phyloP scores from a whole-genome alignment of 2,888 invertebrate genomes.

The Latrodectus hesperus region DNA sequence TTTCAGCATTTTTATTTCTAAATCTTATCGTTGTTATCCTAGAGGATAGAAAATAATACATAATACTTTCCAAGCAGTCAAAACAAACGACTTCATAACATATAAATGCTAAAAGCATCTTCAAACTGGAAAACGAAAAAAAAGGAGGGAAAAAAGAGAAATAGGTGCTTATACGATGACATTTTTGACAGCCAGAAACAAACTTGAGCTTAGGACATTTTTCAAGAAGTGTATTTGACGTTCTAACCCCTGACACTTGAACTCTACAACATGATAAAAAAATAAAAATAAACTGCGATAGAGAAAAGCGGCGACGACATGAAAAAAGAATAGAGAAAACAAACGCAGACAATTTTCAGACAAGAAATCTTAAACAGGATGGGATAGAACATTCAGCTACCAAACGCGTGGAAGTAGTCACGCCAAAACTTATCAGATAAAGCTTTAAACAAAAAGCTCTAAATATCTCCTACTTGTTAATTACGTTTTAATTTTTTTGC shows the following conservation, averaged over 20 bases:
- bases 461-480: not conserved
- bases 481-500: not conserved
- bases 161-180: constrained; percentile 21
- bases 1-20: too few species aligned
- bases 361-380: not conserved
- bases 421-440: not conserved
- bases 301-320: not conserved
- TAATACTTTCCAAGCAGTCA: too few species aligned
- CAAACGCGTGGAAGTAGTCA: not conserved
- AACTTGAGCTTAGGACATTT: constrained; percentile 6
- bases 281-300: not conserved
- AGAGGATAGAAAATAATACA: too few species aligned
- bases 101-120: too few species aligned
- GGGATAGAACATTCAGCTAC: not conserved
- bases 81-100: too few species aligned
- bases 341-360: not conserved
- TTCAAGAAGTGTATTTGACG: constrained; percentile 41
- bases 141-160: not conserved
- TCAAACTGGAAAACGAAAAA: too few species aligned
- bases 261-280: not conserved
- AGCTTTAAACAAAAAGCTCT: not conserved
- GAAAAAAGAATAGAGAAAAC: not conserved
- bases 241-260: constrained; percentile 38
- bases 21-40: too few species aligned
- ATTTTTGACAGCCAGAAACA: constrained; percentile 27